phyloP scores from a whole-genome alignment of 2,888 invertebrate species.

The Xestoiulus laeticollis region DNA sequence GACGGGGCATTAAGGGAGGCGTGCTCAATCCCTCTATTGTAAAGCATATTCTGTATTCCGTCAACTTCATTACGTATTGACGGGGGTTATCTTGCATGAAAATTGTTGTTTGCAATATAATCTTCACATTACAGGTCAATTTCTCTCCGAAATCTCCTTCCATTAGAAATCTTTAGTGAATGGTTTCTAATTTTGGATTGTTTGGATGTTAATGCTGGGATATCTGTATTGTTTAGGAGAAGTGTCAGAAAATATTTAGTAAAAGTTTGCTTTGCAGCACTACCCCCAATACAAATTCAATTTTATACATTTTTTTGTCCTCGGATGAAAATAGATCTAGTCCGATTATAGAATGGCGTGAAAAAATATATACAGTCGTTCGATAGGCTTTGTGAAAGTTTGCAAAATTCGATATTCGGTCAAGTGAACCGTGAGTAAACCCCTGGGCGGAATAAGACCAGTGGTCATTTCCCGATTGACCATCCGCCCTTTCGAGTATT shows the following conservation, averaged over 20 bases:
- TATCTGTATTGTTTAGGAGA: not conserved
- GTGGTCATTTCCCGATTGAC: constrained; percentile 9
- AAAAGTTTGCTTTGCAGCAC: not conserved
- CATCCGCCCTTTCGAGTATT: constrained; percentile 1
- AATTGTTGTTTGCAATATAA: too few species aligned
- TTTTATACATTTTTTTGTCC: not conserved
- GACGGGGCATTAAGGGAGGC: too few species aligned
- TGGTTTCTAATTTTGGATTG: too few species aligned
- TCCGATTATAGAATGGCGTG: not conserved
- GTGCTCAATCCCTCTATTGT: too few species aligned
- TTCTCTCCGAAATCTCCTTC: too few species aligned
- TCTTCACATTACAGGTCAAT: too few species aligned
- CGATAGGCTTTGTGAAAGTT: not conserved
- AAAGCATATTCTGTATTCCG: too few species aligned
- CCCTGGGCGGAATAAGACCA: constrained; percentile 9
- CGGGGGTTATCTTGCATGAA: too few species aligned
- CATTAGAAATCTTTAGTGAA: too few species aligned
- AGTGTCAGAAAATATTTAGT: not conserved
- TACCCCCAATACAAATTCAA: not conserved
- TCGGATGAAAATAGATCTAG: not conserved
- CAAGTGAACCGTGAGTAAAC: not conserved
- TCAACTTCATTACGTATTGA: too few species aligned
- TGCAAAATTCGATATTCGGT: not conserved
- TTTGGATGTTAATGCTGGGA: not conserved
- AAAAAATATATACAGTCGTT: not conserved